Conservation (phyloP, 2,113 vertebrate species). For the Platycercus adscitus region DNA sequence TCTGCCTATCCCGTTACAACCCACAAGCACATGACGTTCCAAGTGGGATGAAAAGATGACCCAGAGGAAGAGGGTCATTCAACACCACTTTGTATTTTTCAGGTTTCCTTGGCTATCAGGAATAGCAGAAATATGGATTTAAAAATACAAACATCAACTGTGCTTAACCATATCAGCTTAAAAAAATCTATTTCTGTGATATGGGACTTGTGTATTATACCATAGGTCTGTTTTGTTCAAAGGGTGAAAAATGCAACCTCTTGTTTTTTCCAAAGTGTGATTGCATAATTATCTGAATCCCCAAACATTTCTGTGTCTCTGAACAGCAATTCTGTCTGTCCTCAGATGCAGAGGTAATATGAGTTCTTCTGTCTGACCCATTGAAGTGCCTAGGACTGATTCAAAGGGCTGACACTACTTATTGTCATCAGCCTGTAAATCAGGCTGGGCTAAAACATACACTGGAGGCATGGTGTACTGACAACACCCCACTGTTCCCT, state of each 20-base stretch:
- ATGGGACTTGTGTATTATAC: background rate
- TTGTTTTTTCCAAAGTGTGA: background rate
- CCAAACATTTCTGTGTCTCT: background rate
- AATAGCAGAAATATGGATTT: background rate
- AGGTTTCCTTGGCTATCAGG: background rate
- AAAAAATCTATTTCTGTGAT: background rate
- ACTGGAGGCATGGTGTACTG: background rate
- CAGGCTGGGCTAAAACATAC: background rate
- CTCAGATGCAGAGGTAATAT: background rate
- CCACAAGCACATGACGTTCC: fast-evolving
- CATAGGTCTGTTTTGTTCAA: background rate
- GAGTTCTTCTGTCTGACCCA: background rate
- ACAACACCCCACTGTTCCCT: background rate
- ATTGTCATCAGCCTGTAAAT: background rate
- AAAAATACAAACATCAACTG: background rate
- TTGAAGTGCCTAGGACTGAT: background rate
- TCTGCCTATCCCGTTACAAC: background rate
- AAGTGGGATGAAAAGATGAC: background rate
- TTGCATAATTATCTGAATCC: background rate
- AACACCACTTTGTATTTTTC: background rate
- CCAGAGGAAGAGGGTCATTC: background rate
- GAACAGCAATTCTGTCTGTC: background rate
- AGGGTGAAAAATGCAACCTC: background rate
- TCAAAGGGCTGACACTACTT: background rate
- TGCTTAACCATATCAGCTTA: background rate